Evolutionary conservation across 2,113 vertebrate genomes (phyloP), one percentile per base, ranked within the genome.

Genomic region (Choloepus hoffmanni): DNA sequence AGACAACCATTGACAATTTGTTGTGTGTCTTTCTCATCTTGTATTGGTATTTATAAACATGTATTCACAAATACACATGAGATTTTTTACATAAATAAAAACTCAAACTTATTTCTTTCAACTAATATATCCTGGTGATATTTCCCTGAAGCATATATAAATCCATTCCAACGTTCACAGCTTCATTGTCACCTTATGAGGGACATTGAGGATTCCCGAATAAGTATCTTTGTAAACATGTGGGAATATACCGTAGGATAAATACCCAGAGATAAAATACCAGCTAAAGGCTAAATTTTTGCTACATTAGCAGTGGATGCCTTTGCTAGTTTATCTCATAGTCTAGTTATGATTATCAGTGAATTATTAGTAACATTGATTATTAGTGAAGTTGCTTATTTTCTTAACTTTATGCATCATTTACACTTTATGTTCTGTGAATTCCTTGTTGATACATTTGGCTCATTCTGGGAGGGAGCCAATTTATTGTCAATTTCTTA

Each of bases 21-120:
- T 24, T 58, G n/a, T 91, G 15, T 21, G 48, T 95, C 33, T 89
- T 95, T 88, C 72, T 83, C 36, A 30, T 72, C 90, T 95, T 90
- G 50, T 68, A 86, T 89, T 82, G 85, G 13, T 65, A 3, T 77
- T 89, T 89, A 72, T 81, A 94, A 85, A 85, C 68, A 85, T 62
- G 48, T 81, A 62, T 48, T 30, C 10, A 30, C 18, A 92, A 73
- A 60, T 36, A 89, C 53, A 90, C 28, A 62, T 62, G 33, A 36
- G 65, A 43, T 3, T n/a, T 28, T 78, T 63, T 48, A 89, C 73
- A 40, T 83, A 96, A 70, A 45, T 63, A 23, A 70, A 96, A 86
- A 30, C 45, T 10, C 81, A 89, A 67, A 83, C 21, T 36, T 36
- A 36, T 67, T 90, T 83, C 9, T 74, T 87, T 87, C 40, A 83